Conservation (phyloP, 2,113 vertebrate species). For the Terrapene triunguis region DNA sequence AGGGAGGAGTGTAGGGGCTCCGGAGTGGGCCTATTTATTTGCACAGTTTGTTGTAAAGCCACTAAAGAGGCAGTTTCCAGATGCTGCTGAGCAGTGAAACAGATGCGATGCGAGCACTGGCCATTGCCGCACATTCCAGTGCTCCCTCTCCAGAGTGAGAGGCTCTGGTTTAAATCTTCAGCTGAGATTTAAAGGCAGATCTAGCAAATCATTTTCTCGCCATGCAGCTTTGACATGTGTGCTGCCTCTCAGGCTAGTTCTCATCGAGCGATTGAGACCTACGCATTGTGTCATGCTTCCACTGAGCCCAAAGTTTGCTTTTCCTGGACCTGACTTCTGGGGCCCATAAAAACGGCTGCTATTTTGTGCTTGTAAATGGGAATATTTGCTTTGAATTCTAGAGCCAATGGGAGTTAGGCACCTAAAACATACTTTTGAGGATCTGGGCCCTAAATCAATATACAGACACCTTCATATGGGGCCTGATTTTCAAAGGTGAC, state of each 20-base stretch:
- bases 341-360: neutral
- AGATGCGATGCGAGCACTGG: neutral
- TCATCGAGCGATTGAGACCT: neutral
- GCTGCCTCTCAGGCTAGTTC: conserved; percentile 13
- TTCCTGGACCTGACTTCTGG: neutral
- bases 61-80: neutral
- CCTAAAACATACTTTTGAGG: neutral
- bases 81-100: neutral
- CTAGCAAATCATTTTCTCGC: neutral
- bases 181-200: neutral
- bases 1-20: neutral
- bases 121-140: neutral
- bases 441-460: neutral
- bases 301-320: neutral
- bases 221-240: conserved; percentile 1
- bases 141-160: neutral
- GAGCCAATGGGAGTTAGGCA: neutral
- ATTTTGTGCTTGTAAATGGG: neutral
- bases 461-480: neutral
- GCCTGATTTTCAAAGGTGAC: neutral
- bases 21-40: neutral
- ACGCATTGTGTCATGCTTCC: neutral
- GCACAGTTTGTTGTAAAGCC: neutral
- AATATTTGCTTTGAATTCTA: conserved; percentile 11
- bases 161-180: neutral